Evolutionary conservation across 2,888 invertebrate species (phyloP), one percentile per base, ranked within the genome.

Genomic region (Habrosyne pyritoides): DNA sequence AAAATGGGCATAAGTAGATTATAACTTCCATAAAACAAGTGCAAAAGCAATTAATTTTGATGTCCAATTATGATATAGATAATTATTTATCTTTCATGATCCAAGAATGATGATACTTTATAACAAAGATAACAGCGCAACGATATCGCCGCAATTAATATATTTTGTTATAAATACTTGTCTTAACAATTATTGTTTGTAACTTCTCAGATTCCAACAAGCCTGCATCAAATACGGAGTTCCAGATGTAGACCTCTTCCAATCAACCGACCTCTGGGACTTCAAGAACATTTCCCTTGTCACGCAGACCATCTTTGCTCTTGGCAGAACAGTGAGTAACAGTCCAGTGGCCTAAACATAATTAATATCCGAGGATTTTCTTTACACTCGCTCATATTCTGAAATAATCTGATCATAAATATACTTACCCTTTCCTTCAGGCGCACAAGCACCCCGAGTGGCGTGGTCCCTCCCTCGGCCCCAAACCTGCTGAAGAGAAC

Each of bases 181-280:
- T n/a, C n/a, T n/a, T n/a, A n/a, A n/a, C n/a, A 53, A 57, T 54
- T 57, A 49, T 54, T 52, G 59, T 64, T 54, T 62, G 55, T 63
- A 59, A 83, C 83, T 49, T 57, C n/a, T 2, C 83, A 96, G 96
- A 78, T 98, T 98, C 83, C 95, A 97, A 72, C 95, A 95, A 67
- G 97, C 97, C 1, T 96, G 96, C 77, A 93, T 95, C 48, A 94
- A 94, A 73, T 96, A 97, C 74, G 98, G 98, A 53, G 97, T 98
- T 0, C 95, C 96, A 6, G 97, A 97, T 68, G 95, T 95, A 0
- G 98, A 98, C 80, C 93, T 97, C 10, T 98, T 98, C 93, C 97
- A 98, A 89, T 97, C 98, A 1, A 97, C 97, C 0, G 98, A 98
- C 78, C 93, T 99, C 26, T 98, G 97, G 94, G 98, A 98, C 83